These are phyloP conservation scores for Rhorus exstirpatorius DNA, from an alignment of 2,888 invertebrate species.

Conservation along the genomic window DNA sequence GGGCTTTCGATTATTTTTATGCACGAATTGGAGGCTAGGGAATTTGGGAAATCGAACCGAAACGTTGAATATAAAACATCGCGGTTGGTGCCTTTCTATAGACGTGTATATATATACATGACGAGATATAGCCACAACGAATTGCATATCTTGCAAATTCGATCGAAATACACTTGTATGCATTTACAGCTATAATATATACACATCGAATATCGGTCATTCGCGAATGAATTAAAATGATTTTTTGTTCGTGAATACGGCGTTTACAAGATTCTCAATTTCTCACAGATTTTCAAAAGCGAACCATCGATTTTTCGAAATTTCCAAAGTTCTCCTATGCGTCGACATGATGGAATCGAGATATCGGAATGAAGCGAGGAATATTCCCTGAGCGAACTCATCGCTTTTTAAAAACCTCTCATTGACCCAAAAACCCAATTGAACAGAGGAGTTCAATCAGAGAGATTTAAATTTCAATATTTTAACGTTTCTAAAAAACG, in stretches of 20 bases:
- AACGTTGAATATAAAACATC: constrained; percentile 61
- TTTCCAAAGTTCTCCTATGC: too few species aligned
- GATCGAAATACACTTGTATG: constrained; percentile 23
- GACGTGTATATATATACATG: constrained; percentile 27
- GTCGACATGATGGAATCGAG: too few species aligned
- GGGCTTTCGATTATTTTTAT: constrained; percentile 61
- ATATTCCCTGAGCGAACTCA: too few species aligned
- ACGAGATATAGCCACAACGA: constrained; percentile 21
- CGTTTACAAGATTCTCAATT: too few species aligned
- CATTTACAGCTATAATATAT: background rate
- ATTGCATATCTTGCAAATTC: constrained; percentile 22
- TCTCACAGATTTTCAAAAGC: too few species aligned
- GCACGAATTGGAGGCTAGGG: constrained; percentile 21
- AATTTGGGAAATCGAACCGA: constrained; percentile 38
- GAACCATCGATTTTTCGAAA: too few species aligned
- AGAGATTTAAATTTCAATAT: background rate
- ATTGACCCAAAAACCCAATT: too few species aligned
- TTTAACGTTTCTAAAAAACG: background rate
- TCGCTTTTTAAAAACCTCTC: too few species aligned
- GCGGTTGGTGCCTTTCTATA: constrained; percentile 27
- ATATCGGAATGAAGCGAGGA: too few species aligned
- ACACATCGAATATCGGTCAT: background rate
- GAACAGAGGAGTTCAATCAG: too few species aligned
- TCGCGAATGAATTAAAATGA: too few species aligned
- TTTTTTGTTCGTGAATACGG: too few species aligned